These are phyloP conservation scores for Marmota flaviventris DNA, from an alignment of 2,113 vertebrate genomes.

Conservation along the genomic window DNA sequence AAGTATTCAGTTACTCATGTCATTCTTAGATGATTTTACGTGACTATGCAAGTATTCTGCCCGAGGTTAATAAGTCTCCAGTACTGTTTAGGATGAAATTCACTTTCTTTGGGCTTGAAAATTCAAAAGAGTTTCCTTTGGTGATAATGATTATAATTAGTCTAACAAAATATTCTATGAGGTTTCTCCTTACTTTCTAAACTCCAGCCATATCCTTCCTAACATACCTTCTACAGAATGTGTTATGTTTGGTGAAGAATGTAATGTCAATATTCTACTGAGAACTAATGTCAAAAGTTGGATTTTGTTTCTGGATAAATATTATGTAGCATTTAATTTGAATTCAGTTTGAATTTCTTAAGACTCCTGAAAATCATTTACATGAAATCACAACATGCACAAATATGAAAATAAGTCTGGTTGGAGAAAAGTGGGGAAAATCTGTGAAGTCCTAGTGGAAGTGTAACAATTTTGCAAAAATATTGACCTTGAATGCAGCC, in stretches of 20 bases:
- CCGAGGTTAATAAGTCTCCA: neutral
- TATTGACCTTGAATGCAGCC: neutral
- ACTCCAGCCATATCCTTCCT: neutral
- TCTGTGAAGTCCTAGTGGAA: neutral
- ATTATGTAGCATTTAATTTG: conserved; percentile 52
- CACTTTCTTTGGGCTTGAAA: neutral
- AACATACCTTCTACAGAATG: neutral
- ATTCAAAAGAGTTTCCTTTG: neutral
- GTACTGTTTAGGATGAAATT: neutral
- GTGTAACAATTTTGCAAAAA: conserved; percentile 20
- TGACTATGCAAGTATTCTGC: neutral
- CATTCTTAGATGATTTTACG: neutral
- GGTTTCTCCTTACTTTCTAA: neutral
- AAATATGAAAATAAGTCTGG: neutral
- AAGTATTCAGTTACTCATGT: neutral
- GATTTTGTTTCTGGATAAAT: conserved; percentile 31
- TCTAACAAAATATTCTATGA: neutral
- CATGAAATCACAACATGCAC: neutral
- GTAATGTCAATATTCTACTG: neutral
- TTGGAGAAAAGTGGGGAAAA: neutral
- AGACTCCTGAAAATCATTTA: neutral
- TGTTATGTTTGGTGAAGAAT: neutral
- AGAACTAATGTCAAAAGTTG: neutral
- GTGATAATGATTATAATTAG: neutral
- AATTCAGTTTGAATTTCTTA: conserved; percentile 39